Evolutionary conservation across 2,797 vertebrate genomes (phyloP), one percentile per base, ranked within the genome.

Genomic region (Lacerta agilis): DNA sequence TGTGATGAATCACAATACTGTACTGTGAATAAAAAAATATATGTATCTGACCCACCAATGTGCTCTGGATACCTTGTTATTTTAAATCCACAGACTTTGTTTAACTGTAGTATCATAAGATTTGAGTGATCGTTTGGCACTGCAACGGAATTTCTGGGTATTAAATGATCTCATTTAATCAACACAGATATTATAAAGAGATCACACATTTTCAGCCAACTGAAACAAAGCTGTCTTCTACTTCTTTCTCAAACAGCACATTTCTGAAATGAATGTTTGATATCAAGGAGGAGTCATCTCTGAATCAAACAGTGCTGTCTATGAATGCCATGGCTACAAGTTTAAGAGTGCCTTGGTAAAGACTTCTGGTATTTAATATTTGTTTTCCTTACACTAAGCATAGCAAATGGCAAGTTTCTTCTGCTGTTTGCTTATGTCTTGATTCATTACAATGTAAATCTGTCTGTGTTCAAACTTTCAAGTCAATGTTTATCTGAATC

Each of bases 391-490:
- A 33, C 20, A 9, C 29, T n/a, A 61, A 87, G 7, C 36, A 69
- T 82, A 86, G 25, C 72, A 87, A 83, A 78, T 0, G 0, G 77
- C 15, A 87, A 25, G 78, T 87, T 2, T 55, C 23, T 7, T n/a
- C 1, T 82, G 79, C 25, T 25, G 23, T 10, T 91, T 75, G 90
- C 64, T 5, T 86, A 91, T 86, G 69, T 38, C 25, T 18, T 41
- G 25, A 33, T 29, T 75, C 18, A 83, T 2, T 6, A 20, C 4
- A 87, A 89, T 45, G 86, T 45, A 87, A 89, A 87, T 77, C 3
- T 33, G 87, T 81, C 43, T 43, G 38, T 77, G 41, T 72, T 17
- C 10, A 43, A 73, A 33, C 10, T 49, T 58, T 58, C 45, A 80
- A 55, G 55, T 18, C 67, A 80, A 23, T 86, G 20, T 72, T 72